Base-by-base conservation (phyloP, 2,888 invertebrate genomes). In the Microctonus brassicae region DNA sequence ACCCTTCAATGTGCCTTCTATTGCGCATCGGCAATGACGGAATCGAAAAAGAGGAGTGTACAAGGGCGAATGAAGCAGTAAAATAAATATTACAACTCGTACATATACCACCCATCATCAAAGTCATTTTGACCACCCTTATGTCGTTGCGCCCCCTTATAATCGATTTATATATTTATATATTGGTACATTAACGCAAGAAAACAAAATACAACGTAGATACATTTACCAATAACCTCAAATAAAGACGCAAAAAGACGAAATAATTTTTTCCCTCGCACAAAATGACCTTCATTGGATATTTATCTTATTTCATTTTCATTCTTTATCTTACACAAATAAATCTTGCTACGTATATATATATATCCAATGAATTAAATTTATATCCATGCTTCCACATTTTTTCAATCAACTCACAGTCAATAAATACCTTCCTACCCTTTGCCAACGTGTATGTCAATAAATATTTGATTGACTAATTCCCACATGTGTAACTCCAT, bases 41-140 rank as follows among this genome's bases (percentile, higher is more conserved):
- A 24, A n/a, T 13, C n/a, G 55, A 11, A 5, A 26, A 11, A 26
- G 24, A n/a, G 2, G 55, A 55, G 55, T 39, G 39, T 9, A 17
- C 20, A 33, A 29, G 53, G 29, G 34, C 53, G 53, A 29, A 33
- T 53, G 34, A 22, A 47, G 33, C 20, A 22, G 47, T 33, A 53
- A 64, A 34, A 64, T 53, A 64, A 64, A 34, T 53, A 64, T 52
- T 47, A 64, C 1, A 11, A 34, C 64, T 20, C 64, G n/a, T n/a
- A n/a, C n/a, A n/a, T n/a, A 13, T 34, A 7, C 34, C 64, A 20
- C 64, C 34, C 34, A 64, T 64, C 36, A 53, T 34, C 53, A 11
- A 52, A 47, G 22, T 53, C 53, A 24, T 55, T 64, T 53, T 22
- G 34, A 22, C 22, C 53, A 53, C 33, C 53, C 64, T 53, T 64